phyloP scores from a whole-genome alignment of 2,797 vertebrate species.

The Sebastes hubbsi region DNA sequence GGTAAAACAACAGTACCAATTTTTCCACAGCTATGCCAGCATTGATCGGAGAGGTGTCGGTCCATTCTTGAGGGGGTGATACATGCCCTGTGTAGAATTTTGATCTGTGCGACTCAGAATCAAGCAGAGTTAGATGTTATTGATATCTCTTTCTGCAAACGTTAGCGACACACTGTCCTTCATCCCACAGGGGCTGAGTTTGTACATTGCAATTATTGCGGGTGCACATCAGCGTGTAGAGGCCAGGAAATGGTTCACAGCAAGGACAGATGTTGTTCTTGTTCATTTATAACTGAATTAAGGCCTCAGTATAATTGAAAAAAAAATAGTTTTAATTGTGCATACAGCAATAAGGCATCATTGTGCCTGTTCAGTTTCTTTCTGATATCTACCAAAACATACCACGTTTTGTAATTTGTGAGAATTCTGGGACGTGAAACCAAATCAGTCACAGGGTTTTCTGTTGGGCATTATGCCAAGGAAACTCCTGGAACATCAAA shows the following conservation, averaged over 20 bases:
- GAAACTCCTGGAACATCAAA: not conserved
- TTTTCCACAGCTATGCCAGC: not conserved
- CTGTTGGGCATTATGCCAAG: not conserved
- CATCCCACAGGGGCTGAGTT: not conserved
- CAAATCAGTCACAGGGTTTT: not conserved
- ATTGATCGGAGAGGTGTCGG: slow-evolving; percentile 7
- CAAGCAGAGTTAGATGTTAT: not conserved
- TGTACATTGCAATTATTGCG: not conserved
- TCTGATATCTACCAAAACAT: not conserved
- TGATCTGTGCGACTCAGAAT: not conserved
- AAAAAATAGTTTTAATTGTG: not conserved
- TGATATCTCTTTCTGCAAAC: not conserved
- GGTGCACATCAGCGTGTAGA: not conserved
- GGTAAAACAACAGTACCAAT: slow-evolving; percentile 11
- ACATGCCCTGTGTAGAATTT: not conserved
- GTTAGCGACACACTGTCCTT: not conserved
- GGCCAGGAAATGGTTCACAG: not conserved
- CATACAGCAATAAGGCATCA: not conserved
- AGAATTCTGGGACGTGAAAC: not conserved
- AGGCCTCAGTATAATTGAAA: not conserved
- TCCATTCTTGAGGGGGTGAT: not conserved
- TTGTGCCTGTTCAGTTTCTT: not conserved
- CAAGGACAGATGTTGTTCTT: not conserved
- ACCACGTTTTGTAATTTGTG: not conserved
- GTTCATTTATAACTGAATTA: not conserved